phyloP scores from a whole-genome alignment of 2,888 invertebrate genomes.

The Cosmorhoe ocellata region DNA sequence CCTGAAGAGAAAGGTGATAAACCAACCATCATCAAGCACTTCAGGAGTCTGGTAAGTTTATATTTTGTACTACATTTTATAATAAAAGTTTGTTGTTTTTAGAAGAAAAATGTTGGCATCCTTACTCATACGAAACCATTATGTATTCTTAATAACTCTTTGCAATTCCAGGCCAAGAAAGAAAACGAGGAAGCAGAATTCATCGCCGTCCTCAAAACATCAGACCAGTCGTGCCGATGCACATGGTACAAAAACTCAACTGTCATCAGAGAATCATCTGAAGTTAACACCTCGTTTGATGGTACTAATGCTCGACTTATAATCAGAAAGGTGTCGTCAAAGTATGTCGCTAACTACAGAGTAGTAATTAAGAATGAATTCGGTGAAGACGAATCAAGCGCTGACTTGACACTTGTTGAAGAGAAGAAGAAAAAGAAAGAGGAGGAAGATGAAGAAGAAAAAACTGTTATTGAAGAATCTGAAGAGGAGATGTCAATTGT shows the following conservation, averaged over 20 bases:
- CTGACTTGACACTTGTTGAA: constrained; percentile 90
- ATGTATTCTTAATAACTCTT: no score
- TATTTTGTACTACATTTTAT: no score
- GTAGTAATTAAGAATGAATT: constrained; percentile 94
- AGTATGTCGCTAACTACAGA: constrained; percentile 91
- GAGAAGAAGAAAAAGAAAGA: constrained; percentile 84
- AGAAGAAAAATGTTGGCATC: no score
- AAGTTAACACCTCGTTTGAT: constrained; percentile 91
- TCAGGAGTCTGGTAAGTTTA: constrained; percentile 86
- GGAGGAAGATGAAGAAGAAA: constrained; percentile 71
- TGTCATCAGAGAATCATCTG: constrained; percentile 89
- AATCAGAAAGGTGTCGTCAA: constrained; percentile 89
- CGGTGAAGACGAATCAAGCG: constrained; percentile 94
- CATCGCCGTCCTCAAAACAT: constrained; percentile 86
- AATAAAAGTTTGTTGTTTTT: no score
- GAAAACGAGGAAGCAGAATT: constrained; percentile 89
- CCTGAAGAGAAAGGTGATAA: constrained; percentile 90
- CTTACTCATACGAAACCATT: no score
- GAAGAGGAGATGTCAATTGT: constrained; percentile 78
- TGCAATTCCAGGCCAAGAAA: constrained; percentile 62
- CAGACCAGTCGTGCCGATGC: constrained; percentile 90
- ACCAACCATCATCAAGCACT: constrained; percentile 90
- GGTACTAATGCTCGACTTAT: constrained; percentile 90
- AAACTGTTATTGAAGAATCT: constrained; percentile 73
- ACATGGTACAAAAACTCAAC: constrained; percentile 93